These are phyloP conservation scores for Bombus sibiricus DNA, from an alignment of 1,140 invertebrate species.

Conservation along the genomic window DNA sequence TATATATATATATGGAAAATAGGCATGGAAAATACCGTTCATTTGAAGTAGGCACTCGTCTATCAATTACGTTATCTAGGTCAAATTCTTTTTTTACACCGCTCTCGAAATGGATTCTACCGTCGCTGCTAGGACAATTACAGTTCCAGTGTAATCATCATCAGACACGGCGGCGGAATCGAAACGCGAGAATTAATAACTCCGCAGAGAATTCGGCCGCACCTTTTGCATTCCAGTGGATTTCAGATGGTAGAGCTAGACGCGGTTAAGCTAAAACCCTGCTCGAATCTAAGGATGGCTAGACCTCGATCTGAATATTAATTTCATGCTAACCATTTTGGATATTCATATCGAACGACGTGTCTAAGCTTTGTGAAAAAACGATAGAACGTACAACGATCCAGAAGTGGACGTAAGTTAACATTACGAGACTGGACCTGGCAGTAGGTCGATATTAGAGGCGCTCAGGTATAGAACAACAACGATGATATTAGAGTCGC, in stretches of 20 bases:
- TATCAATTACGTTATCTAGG: background rate
- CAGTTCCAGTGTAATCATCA: background rate
- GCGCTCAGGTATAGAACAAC: background rate
- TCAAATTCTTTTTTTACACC: background rate
- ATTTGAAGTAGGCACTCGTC: background rate
- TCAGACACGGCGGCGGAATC: background rate
- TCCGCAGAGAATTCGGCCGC: background rate
- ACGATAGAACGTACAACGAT: background rate
- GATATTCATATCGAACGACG: background rate
- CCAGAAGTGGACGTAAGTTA: background rate
- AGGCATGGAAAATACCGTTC: background rate
- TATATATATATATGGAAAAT: background rate
- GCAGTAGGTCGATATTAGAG: background rate
- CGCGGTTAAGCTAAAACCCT: background rate
- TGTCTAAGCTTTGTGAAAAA: background rate
- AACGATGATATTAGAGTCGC: too few relatives aligned
- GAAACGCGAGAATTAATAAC: slow-evolving; percentile 10
- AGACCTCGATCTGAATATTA: slow-evolving; percentile 37
- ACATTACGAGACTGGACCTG: background rate
- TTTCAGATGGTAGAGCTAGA: background rate
- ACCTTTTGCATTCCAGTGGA: slow-evolving; percentile 22
- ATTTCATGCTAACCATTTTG: slow-evolving; percentile 14
- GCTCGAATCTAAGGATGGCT: background rate
- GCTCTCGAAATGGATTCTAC: background rate
- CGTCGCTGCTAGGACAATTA: background rate